Conservation (phyloP, 2,113 vertebrate species). For the Anoura caudifer region DNA sequence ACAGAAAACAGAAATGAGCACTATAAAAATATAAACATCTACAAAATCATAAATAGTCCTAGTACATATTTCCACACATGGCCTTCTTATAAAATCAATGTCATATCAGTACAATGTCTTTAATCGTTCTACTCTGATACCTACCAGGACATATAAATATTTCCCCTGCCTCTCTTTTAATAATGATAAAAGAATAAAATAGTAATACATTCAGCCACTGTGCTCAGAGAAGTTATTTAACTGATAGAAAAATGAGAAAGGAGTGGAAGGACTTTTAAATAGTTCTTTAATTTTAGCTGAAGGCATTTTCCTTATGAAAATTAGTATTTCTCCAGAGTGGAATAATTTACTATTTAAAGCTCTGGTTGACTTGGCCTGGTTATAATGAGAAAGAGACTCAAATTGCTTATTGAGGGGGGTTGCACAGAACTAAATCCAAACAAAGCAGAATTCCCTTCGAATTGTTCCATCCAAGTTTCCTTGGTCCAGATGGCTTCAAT, state of each 20-base stretch:
- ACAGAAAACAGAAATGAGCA: neutral
- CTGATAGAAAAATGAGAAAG: conserved; percentile 27
- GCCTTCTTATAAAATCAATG: neutral
- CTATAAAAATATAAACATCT: neutral
- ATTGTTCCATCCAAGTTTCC: conserved; percentile 62
- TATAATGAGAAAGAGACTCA: conserved; percentile 55
- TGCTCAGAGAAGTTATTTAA: neutral
- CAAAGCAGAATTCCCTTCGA: conserved; percentile 71
- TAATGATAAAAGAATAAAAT: neutral
- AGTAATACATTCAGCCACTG: neutral
- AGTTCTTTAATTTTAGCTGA: neutral
- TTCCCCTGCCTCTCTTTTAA: neutral
- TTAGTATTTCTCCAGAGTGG: conserved; percentile 59
- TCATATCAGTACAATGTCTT: neutral
- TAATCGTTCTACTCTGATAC: neutral
- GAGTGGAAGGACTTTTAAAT: neutral
- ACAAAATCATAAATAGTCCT: neutral
- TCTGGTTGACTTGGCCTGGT: conserved; percentile 55
- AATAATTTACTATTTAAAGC: conserved; percentile 72
- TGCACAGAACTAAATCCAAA: conserved; percentile 66
- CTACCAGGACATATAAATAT: neutral
- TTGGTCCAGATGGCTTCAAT: conserved; percentile 60
- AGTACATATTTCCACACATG: neutral
- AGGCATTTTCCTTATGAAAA: conserved; percentile 59
- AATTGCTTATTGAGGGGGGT: conserved; percentile 52